Conservation (phyloP, 2,888 invertebrate genomes). For the Drosophila lacicola region DNA sequence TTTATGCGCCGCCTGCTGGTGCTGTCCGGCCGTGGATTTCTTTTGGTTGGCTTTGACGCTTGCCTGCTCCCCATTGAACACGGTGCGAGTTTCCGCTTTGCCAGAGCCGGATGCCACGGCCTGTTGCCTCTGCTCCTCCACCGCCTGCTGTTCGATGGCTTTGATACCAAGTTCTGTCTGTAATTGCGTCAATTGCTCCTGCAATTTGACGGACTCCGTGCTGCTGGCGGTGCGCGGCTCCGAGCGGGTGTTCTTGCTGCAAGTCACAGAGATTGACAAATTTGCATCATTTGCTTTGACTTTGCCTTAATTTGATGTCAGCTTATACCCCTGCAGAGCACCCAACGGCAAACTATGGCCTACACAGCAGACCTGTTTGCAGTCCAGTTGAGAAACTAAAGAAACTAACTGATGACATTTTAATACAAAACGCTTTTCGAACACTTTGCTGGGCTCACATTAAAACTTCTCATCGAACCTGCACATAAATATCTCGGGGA, state of each 20-base stretch:
- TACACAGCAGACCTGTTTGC: no score
- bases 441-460: no score
- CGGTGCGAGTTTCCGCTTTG: constrained; percentile 69
- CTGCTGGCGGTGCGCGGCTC: constrained; percentile 69
- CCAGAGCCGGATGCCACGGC: constrained; percentile 41
- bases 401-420: not conserved
- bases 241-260: constrained; percentile 83
- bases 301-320: constrained; percentile 17
- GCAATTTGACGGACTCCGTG: constrained; percentile 79
- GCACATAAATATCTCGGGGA: no score
- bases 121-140: constrained; percentile 27
- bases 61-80: constrained; percentile 53
- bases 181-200: constrained; percentile 84
- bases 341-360: no score
- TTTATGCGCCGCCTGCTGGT: constrained; percentile 63
- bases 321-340: constrained; percentile 1
- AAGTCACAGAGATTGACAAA: constrained; percentile 48
- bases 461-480: no score
- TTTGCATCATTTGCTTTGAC: constrained; percentile 60
- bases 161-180: constrained; percentile 74
- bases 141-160: constrained; percentile 62
- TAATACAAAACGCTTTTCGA: no score
- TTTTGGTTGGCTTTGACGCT: constrained; percentile 65
- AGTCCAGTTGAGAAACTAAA: not conserved
- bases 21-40: constrained; percentile 66